A percentile compares a stretch with the other conserved stretches of the same genome.
phyloP scores from a whole-genome alignment of 1,140 invertebrate species.

The Ruditapes philippinarum region DNA sequence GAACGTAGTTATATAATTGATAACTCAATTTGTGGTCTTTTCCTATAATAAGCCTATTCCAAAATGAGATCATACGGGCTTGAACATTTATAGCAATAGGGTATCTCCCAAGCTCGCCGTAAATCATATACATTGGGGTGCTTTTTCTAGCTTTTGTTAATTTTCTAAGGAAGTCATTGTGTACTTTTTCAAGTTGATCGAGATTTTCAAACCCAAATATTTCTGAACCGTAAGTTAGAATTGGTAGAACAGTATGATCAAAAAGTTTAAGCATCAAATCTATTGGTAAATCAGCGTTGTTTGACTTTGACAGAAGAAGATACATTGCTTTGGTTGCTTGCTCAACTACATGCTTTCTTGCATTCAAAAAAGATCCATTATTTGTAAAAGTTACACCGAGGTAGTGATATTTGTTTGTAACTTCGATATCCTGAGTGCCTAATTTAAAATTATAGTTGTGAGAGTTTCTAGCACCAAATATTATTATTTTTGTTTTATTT shows the following conservation, averaged over 20 bases:
- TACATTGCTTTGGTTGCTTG: constrained; percentile 42
- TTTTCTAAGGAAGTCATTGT: constrained; percentile 20
- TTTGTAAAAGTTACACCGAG: constrained; percentile 17
- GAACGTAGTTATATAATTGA: too few species aligned
- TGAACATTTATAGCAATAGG: background rate
- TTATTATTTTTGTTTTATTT: constrained; percentile 21
- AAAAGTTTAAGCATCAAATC: constrained; percentile 7
- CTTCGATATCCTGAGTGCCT: background rate
- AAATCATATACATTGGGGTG: constrained; percentile 8
- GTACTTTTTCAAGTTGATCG: background rate
- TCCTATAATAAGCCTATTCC: background rate
- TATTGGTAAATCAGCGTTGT: background rate
- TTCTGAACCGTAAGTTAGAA: constrained; percentile 33
- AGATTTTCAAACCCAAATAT: constrained; percentile 23
- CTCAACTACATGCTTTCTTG: constrained; percentile 31
- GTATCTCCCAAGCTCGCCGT: background rate
- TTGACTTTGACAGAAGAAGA: constrained; percentile 5
- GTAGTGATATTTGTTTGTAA: constrained; percentile 29
- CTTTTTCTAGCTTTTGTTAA: constrained; percentile 4
- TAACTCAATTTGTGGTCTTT: too few species aligned
- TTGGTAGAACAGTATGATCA: constrained; percentile 15
- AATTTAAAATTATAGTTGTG: background rate
- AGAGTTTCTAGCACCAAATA: constrained; percentile 14
- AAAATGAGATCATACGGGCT: background rate
- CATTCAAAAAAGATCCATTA: constrained; percentile 28